Percentiles rank a stretch among this genome's conserved stretches.
These are phyloP conservation scores for Prinia subflava DNA, from an alignment of 2,113 vertebrate genomes.

Conservation along the genomic window DNA sequence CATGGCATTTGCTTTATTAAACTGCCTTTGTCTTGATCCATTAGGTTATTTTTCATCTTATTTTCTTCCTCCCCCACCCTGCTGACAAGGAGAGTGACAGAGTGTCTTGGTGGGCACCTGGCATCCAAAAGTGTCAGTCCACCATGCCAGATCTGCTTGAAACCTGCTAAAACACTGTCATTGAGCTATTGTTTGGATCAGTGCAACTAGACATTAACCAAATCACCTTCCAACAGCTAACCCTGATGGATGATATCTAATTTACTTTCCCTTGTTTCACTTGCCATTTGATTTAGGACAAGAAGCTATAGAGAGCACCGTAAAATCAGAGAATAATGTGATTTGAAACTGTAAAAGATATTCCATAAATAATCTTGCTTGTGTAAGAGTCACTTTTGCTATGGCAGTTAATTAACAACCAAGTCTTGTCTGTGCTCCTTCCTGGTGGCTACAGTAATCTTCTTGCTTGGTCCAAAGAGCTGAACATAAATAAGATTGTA, in stretches of 20 bases:
- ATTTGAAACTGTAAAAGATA: background rate
- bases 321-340: background rate
- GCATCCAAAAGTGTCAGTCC: background rate
- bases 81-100: background rate
- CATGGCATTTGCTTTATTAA: background rate
- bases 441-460: conserved; percentile 43
- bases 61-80: background rate
- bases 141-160: background rate
- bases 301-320: rapidly evolving
- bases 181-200: background rate
- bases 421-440: conserved; percentile 15
- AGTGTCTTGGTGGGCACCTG: background rate
- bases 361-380: conserved; percentile 5
- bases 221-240: background rate
- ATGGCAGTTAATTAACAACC: background rate
- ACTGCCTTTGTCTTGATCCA: background rate
- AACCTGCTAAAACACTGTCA: background rate
- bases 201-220: background rate
- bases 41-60: background rate
- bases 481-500: conserved; percentile 18
- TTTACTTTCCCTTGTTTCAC: background rate
- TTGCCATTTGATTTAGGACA: background rate
- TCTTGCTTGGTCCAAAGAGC: conserved; percentile 32
- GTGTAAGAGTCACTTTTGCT: background rate
- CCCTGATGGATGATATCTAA: background rate